phyloP scores from a whole-genome alignment of 2,888 invertebrate genomes.

The Halictus quadricinctus region DNA sequence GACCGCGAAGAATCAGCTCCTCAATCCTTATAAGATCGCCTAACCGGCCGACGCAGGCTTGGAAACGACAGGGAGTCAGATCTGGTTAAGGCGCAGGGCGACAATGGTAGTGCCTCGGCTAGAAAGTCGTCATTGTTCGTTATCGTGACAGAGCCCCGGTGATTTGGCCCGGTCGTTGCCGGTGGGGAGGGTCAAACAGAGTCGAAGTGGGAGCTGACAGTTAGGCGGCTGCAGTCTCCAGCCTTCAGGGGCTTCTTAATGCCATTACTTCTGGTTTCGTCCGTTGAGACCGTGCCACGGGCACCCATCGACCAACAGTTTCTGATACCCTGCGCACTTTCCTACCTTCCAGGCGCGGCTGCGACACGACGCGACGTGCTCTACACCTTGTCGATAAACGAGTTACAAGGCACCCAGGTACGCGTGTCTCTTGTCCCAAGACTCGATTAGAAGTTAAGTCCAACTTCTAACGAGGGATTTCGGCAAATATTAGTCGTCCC shows the following conservation, averaged over 20 bases:
- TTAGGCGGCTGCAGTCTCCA: constrained; percentile 79
- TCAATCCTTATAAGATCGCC: constrained; percentile 73
- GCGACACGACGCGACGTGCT: not conserved
- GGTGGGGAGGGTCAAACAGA: constrained; percentile 71
- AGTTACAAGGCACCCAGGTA: constrained; percentile 36
- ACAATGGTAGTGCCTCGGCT: constrained; percentile 68
- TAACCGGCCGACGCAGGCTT: constrained; percentile 45
- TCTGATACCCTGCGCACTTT: constrained; percentile 46
- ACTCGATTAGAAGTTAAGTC: constrained; percentile 46
- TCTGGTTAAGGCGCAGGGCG: constrained; percentile 76
- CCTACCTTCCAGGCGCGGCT: constrained; percentile 7
- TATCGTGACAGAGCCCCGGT: constrained; percentile 36
- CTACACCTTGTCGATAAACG: constrained; percentile 40
- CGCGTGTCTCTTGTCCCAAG: constrained; percentile 47
- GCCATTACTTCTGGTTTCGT: constrained; percentile 79
- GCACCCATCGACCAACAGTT: constrained; percentile 48
- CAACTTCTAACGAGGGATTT: constrained; percentile 42
- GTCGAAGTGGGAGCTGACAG: constrained; percentile 70
- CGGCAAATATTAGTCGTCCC: constrained; percentile 35
- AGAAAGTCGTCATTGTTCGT: constrained; percentile 59
- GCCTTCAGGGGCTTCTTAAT: constrained; percentile 80
- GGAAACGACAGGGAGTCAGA: constrained; percentile 65
- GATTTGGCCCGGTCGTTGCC: constrained; percentile 63
- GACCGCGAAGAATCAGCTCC: constrained; percentile 49
- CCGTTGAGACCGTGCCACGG: constrained; percentile 43